A percentile compares a stretch with the other conserved stretches of the same genome.
These are phyloP conservation scores for Eulemur macaco DNA, from an alignment of 2,113 vertebrate species.

Conservation along the genomic window DNA sequence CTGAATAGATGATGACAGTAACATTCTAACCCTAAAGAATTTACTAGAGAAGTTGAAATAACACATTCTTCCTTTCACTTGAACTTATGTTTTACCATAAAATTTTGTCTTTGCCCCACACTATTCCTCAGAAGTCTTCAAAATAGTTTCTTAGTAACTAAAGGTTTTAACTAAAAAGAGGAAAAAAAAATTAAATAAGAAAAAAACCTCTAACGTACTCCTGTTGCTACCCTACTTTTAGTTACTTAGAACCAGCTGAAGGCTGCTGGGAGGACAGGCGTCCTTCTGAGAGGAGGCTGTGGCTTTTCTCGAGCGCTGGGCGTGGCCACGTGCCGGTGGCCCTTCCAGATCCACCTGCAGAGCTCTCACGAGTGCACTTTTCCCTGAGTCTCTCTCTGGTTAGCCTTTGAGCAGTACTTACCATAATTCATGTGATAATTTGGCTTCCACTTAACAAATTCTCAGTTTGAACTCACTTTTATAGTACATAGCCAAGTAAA, in stretches of 20 bases:
- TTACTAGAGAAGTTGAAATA: background rate
- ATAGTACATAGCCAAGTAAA: background rate
- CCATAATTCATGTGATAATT: background rate
- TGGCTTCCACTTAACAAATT: background rate
- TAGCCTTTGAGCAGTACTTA: background rate
- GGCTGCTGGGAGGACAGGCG: background rate
- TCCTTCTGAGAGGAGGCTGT: background rate
- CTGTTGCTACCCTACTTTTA: conserved; percentile 43
- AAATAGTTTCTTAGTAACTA: conserved; percentile 29
- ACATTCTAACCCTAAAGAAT: background rate
- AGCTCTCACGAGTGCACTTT: background rate
- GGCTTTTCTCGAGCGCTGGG: background rate
- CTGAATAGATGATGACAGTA: background rate
- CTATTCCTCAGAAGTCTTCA: conserved; percentile 57
- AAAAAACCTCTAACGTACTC: background rate
- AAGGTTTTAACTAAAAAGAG: background rate
- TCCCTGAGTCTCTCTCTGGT: background rate
- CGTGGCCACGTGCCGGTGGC: background rate
- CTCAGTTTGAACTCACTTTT: background rate
- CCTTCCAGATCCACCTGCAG: background rate
- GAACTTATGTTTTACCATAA: background rate
- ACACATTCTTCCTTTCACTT: background rate
- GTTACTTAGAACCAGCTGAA: conserved; percentile 48
- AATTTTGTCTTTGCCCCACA: background rate
- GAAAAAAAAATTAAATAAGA: background rate